These are phyloP conservation scores for Petromus typicus DNA, from an alignment of 2,113 vertebrate species.

Conservation along the genomic window DNA sequence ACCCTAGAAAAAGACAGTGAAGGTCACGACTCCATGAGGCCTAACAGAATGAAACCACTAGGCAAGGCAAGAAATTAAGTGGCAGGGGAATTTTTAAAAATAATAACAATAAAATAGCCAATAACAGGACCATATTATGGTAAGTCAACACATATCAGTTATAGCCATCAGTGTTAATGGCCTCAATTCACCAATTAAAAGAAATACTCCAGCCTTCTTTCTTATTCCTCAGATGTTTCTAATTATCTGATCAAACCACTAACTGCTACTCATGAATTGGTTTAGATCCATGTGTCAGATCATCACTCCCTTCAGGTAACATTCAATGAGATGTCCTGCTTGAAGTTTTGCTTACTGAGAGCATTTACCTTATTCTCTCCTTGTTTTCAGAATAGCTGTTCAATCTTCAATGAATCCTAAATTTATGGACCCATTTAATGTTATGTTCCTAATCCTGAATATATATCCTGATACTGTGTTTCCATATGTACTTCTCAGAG, in stretches of 20 bases:
- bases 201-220: neutral
- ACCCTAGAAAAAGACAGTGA: no score
- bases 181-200: no score
- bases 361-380: neutral
- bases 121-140: no score
- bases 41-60: no score
- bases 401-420: conserved; percentile 12
- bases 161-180: no score
- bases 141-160: no score
- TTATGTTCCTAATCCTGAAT: conserved; percentile 35
- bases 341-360: neutral
- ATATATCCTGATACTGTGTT: conserved; percentile 18
- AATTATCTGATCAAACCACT: neutral
- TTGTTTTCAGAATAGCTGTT: neutral
- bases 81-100: no score
- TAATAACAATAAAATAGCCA: no score
- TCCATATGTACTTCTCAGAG: neutral
- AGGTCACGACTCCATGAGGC: no score
- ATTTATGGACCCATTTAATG: conserved; percentile 41
- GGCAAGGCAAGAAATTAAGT: no score
- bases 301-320: conserved; percentile 16
- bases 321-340: neutral
- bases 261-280: neutral
- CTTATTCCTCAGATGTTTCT: neutral
- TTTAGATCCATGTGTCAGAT: neutral